These are phyloP conservation scores for Teleogryllus oceanicus DNA, from an alignment of 2,888 invertebrate genomes.

Conservation along the genomic window DNA sequence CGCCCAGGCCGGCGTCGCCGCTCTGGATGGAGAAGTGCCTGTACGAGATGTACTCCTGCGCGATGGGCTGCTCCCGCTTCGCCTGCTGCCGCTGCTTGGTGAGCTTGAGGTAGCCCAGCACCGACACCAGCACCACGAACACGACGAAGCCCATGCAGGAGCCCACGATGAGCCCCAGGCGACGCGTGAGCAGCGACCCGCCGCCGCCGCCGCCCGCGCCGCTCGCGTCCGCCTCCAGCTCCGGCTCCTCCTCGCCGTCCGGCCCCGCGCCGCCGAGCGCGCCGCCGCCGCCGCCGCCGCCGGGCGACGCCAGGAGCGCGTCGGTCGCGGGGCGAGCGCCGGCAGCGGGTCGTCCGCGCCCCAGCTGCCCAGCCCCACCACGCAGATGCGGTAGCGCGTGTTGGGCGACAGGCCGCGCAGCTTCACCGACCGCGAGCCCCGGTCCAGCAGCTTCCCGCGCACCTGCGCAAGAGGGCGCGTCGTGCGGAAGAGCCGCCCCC, in stretches of 20 bases:
- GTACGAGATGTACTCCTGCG: slow-evolving; percentile 79
- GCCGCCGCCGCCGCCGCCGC: slow-evolving; percentile 73
- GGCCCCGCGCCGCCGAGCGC: slow-evolving; percentile 50
- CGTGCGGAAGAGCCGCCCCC: too few species aligned
- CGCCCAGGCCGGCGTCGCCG: slow-evolving; percentile 50
- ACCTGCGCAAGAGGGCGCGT: slow-evolving; percentile 53
- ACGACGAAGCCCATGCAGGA: slow-evolving; percentile 83
- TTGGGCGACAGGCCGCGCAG: slow-evolving; percentile 72
- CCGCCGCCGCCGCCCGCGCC: slow-evolving; percentile 48
- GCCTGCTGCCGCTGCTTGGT: slow-evolving; percentile 75
- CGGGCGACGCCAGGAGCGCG: slow-evolving; percentile 52
- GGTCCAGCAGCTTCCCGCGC: slow-evolving; percentile 70
- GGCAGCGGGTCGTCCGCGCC: slow-evolving; percentile 48
- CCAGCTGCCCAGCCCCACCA: slow-evolving; percentile 80
- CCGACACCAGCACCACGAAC: slow-evolving; percentile 78
- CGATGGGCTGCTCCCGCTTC: slow-evolving; percentile 65
- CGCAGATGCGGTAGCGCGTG: slow-evolving; percentile 80
- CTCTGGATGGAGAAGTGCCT: slow-evolving; percentile 68
- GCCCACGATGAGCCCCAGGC: slow-evolving; percentile 80
- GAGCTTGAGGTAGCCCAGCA: slow-evolving; percentile 77
- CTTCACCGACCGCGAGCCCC: slow-evolving; percentile 68
- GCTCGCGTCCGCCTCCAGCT: slow-evolving; percentile 51
- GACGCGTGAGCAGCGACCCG: slow-evolving; percentile 70
- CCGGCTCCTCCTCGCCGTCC: slow-evolving; percentile 46
- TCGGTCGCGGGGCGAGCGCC: slow-evolving; percentile 39